phyloP scores from a whole-genome alignment of 2,888 invertebrate genomes.

The Galerucella pusilla region DNA sequence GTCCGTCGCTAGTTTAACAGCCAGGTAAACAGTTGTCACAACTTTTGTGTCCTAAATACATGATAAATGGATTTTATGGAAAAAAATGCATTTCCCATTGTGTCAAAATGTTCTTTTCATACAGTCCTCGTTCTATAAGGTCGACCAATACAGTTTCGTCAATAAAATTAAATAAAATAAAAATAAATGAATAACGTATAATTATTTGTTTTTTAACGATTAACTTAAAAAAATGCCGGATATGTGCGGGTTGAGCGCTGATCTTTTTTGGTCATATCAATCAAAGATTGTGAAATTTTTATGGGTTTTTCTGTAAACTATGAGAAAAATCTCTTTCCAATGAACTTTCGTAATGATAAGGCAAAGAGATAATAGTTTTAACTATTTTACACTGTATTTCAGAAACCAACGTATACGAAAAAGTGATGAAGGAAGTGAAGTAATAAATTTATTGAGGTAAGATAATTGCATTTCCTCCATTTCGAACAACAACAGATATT shows the following conservation, averaged over 20 bases:
- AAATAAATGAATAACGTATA: not conserved
- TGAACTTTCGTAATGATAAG: no score
- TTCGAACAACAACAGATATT: conserved; percentile 1
- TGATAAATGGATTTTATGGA: conserved; percentile 54
- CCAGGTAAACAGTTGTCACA: conserved; percentile 55
- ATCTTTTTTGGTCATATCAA: no score
- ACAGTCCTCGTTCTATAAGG: not conserved
- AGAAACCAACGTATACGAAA: not conserved
- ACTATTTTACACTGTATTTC: not conserved
- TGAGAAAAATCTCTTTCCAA: no score
- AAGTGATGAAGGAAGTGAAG: not conserved
- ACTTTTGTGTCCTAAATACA: conserved; percentile 50
- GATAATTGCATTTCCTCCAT: not conserved
- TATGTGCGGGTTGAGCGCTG: no score
- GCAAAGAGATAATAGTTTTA: not conserved
- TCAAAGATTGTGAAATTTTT: no score
- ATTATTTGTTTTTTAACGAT: no score
- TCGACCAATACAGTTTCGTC: not conserved
- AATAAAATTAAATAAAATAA: conserved; percentile 8
- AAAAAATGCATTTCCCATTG: conserved; percentile 24
- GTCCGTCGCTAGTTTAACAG: conserved; percentile 49
- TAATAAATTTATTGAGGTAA: not conserved
- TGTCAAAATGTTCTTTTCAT: conserved; percentile 8
- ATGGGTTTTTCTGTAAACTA: no score
- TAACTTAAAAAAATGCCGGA: no score